A percentile compares a stretch with the other conserved stretches of the same genome.
Evolutionary conservation across 2,888 invertebrate species (phyloP).

Genomic region (Carpatolechia fugitivella): DNA sequence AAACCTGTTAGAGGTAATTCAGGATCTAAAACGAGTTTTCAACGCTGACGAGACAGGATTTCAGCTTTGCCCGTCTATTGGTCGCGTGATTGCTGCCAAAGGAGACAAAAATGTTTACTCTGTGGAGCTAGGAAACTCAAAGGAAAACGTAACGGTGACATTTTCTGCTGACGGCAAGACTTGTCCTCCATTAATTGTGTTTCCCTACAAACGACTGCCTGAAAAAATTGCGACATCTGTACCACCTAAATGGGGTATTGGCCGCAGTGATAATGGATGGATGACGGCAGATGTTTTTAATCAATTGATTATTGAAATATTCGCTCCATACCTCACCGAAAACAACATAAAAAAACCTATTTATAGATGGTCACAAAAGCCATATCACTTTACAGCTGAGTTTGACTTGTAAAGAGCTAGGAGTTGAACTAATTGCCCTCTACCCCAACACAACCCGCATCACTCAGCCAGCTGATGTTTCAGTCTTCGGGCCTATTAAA

Average conservation of each 20-base stretch:
- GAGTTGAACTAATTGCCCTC: constrained; percentile 28
- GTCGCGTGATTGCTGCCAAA: constrained; percentile 26
- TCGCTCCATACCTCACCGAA: constrained; percentile 17
- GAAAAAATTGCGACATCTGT: constrained; percentile 33
- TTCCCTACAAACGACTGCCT: constrained; percentile 40
- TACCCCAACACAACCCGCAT: constrained; percentile 25
- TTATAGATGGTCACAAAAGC: constrained; percentile 32
- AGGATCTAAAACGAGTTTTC: constrained; percentile 30
- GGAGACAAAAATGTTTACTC: constrained; percentile 43
- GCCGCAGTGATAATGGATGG: constrained; percentile 16
- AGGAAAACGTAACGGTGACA: constrained; percentile 43
- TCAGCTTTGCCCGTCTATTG: constrained; percentile 29
- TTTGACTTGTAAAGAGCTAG: constrained; percentile 23
- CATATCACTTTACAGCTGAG: constrained; percentile 28
- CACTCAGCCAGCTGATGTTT: constrained; percentile 29
- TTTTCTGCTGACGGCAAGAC: constrained; percentile 40
- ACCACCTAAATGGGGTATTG: constrained; percentile 40
- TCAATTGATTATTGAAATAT: constrained; percentile 18
- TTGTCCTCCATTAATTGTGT: constrained; percentile 46
- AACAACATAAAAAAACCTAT: constrained; percentile 24
- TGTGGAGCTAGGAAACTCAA: constrained; percentile 39
- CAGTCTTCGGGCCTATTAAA: constrained; percentile 30
- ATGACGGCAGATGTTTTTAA: constrained; percentile 22
- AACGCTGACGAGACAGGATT: constrained; percentile 36
- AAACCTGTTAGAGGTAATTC: constrained; percentile 21